phyloP scores from a whole-genome alignment of 1,140 invertebrate genomes.

The Leptopilina boulardi region DNA sequence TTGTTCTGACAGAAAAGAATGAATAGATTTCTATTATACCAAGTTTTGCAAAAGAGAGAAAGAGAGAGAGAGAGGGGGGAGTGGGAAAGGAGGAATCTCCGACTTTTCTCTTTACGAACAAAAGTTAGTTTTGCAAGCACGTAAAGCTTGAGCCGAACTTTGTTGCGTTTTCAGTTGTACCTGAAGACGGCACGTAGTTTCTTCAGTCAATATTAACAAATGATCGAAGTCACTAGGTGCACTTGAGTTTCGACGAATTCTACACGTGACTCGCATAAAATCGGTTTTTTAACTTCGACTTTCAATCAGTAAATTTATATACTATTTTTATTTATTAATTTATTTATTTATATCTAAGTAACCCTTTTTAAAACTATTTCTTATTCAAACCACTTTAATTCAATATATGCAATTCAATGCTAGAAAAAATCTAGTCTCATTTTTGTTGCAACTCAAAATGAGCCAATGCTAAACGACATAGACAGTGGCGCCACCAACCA shows the following conservation, averaged over 20 bases:
- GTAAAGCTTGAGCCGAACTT: not conserved
- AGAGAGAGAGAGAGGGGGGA: no score
- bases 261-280: slow-evolving; percentile 11
- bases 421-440: no score
- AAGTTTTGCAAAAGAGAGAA: no score
- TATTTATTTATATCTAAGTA: no score
- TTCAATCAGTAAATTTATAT: not conserved
- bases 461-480: no score
- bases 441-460: no score
- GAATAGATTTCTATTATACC: not conserved
- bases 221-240: not conserved
- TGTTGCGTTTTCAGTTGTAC: slow-evolving; percentile 3
- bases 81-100: no score
- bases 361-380: slow-evolving; percentile 5
- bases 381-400: slow-evolving; percentile 1
- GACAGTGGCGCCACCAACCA: no score
- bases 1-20: not conserved
- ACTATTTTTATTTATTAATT: no score
- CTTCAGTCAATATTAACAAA: slow-evolving; percentile 14
- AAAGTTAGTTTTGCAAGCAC: slow-evolving; percentile 9
- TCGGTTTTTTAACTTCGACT: not conserved
- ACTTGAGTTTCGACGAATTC: slow-evolving; percentile 7
- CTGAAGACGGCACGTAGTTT: slow-evolving; percentile 12
- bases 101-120: not conserved
- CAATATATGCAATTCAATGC: not conserved